These are phyloP conservation scores for Dasysyrphus albostriatus DNA, from an alignment of 2,888 invertebrate species.

Conservation along the genomic window DNA sequence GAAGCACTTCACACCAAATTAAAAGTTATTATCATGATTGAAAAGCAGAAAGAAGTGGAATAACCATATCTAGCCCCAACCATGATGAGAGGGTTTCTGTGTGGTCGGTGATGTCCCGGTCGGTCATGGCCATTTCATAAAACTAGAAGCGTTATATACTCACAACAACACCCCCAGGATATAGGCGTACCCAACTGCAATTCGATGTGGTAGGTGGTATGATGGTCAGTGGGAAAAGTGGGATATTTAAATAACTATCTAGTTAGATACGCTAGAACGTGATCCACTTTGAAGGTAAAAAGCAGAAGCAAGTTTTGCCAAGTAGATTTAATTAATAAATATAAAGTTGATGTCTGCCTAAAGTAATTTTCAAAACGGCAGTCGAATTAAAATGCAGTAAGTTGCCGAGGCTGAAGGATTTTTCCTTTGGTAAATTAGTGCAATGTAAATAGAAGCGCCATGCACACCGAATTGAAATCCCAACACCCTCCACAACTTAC, in stretches of 20 bases:
- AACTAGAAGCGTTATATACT: constrained; percentile 28
- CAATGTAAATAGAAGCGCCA: background rate
- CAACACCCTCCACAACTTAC: too few species aligned
- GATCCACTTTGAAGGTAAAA: constrained; percentile 17
- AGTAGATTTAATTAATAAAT: constrained; percentile 26
- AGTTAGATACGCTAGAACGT: constrained; percentile 4
- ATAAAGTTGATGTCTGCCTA: constrained; percentile 18
- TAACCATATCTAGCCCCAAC: background rate
- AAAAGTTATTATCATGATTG: constrained; percentile 56
- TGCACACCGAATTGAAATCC: too few species aligned
- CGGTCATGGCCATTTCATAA: constrained; percentile 40
- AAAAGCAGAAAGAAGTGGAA: constrained; percentile 17
- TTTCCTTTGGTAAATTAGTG: background rate
- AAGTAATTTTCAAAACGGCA: background rate
- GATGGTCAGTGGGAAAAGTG: constrained; percentile 3
- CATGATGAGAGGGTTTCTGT: background rate
- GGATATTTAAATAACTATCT: background rate
- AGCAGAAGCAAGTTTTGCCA: constrained; percentile 2
- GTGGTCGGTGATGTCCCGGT: constrained; percentile 7
- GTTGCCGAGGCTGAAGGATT: background rate
- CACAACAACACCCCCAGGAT: constrained; percentile 17
- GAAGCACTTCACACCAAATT: constrained; percentile 62
- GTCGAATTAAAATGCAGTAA: background rate
- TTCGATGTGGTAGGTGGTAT: constrained; percentile 34
- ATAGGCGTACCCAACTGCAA: constrained; percentile 13